Evolutionary conservation across 2,888 invertebrate species (phyloP).

Genomic region (Neuroscelio doddi): DNA sequence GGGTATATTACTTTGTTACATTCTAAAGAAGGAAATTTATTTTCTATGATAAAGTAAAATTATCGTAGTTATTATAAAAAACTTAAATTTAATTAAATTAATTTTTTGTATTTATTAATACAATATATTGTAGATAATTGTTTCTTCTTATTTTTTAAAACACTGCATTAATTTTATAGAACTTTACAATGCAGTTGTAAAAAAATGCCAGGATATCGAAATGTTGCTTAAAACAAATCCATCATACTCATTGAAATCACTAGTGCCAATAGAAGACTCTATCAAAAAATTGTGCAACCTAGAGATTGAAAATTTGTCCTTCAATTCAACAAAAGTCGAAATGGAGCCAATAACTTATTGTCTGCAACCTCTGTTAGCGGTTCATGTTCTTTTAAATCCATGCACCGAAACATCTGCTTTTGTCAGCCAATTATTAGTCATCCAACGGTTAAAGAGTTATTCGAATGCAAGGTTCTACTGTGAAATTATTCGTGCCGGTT

Average conservation of each 20-base stretch:
- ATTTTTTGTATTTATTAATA: no score
- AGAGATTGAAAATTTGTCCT: constrained; percentile 77
- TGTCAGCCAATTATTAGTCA: constrained; percentile 86
- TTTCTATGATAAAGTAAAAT: neutral
- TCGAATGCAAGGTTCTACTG: constrained; percentile 87
- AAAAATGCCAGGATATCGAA: constrained; percentile 85
- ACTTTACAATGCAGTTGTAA: constrained; percentile 79
- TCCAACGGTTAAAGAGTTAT: constrained; percentile 89
- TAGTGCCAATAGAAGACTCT: constrained; percentile 76
- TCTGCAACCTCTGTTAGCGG: constrained; percentile 86
- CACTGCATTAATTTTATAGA: constrained; percentile 67
- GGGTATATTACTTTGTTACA: no score
- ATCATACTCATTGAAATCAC: constrained; percentile 75
- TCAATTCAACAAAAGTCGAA: constrained; percentile 72
- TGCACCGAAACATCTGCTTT: constrained; percentile 87
- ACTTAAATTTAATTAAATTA: no score
- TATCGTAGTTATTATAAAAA: no score
- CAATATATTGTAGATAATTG: no score
- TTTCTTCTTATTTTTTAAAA: no score
- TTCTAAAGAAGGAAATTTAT: constrained; percentile 9
- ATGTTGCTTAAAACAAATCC: constrained; percentile 76
- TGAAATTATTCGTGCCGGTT: constrained; percentile 91
- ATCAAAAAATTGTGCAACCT: constrained; percentile 77
- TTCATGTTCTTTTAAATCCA: constrained; percentile 89
- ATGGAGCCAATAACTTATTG: constrained; percentile 81